phyloP scores from a whole-genome alignment of 2,113 vertebrate species.

The Cariama cristata region DNA sequence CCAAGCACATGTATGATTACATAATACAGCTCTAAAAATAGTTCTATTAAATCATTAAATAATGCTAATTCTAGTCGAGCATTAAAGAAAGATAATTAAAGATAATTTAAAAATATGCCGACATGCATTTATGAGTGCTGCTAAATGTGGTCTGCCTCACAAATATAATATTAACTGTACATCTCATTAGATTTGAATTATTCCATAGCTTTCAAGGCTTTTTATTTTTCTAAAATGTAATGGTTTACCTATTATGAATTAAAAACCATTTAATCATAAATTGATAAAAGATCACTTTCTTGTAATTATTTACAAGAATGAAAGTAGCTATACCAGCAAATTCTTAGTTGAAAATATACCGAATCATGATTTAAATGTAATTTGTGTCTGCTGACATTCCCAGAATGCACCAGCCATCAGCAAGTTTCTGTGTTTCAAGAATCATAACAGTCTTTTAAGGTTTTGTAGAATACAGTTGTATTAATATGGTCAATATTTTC shows the following conservation, averaged over 20 bases:
- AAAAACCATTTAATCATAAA: not conserved
- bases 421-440: not conserved
- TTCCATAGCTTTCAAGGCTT: not conserved
- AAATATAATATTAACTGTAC: not conserved
- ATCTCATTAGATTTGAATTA: not conserved
- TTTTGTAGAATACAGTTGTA: not conserved
- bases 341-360: not conserved
- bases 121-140: slow-evolving; percentile 12
- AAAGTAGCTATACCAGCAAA: not conserved
- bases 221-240: not conserved
- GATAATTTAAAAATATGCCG: slow-evolving; percentile 8
- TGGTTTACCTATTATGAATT: not conserved
- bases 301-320: not conserved
- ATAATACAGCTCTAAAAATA: not conserved
- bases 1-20: not conserved
- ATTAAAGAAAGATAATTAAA: slow-evolving; percentile 34
- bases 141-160: not conserved
- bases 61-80: slow-evolving; percentile 34
- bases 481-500: not conserved
- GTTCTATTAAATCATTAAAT: slow-evolving; percentile 34
- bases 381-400: not conserved
- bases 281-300: not conserved
- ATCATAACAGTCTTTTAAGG: not conserved
- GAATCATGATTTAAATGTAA: not conserved
- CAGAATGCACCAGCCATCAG: not conserved